Evolutionary conservation across 30 jellyfish, hydroid and myxozoan genomes (phyloP).

Genomic region (Phacellophora camtschatica): DNA sequence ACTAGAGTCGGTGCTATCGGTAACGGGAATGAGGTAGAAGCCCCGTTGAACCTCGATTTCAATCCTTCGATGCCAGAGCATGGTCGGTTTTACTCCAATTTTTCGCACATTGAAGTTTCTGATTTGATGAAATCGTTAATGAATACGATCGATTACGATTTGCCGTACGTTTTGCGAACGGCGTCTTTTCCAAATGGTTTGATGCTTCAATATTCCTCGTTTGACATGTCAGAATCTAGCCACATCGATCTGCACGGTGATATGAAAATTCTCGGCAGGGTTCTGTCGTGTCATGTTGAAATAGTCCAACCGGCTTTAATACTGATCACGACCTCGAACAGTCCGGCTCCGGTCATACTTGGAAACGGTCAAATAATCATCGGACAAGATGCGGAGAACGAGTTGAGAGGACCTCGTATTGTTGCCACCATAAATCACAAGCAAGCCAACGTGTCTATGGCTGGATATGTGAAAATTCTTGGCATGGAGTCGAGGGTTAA

Average conservation of each 20-base stretch:
- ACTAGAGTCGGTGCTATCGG: conserved; percentile 79
- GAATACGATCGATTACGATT: conserved; percentile 66
- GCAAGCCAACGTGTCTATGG: conserved; percentile 82
- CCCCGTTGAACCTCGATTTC: conserved; percentile 76
- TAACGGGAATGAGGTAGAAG: conserved; percentile 76
- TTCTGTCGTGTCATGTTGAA: conserved; percentile 67
- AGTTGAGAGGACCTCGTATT: conserved; percentile 88
- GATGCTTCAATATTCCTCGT: conserved; percentile 79
- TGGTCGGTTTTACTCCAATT: conserved; percentile 84
- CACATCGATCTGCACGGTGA: conserved; percentile 84
- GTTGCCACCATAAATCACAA: conserved; percentile 73
- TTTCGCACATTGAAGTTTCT: conserved; percentile 57
- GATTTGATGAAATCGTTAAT: conserved; percentile 81
- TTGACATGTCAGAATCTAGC: conserved; percentile 12
- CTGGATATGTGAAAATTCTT: conserved; percentile 79
- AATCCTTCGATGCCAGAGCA: conserved; percentile 74
- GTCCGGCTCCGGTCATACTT: conserved; percentile 98
- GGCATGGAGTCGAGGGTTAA: conserved; percentile 89
- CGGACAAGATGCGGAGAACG: conserved; percentile 61
- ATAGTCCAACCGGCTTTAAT: conserved; percentile 71
- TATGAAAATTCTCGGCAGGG: conserved; percentile 75
- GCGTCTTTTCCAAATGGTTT: conserved; percentile 89
- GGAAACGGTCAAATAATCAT: conserved; percentile 92
- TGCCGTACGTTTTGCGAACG: conserved; percentile 80
- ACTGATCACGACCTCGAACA: conserved; percentile 79